Base-by-base conservation (phyloP, 1,140 invertebrate species). In the Aleiodes sp. region DNA sequence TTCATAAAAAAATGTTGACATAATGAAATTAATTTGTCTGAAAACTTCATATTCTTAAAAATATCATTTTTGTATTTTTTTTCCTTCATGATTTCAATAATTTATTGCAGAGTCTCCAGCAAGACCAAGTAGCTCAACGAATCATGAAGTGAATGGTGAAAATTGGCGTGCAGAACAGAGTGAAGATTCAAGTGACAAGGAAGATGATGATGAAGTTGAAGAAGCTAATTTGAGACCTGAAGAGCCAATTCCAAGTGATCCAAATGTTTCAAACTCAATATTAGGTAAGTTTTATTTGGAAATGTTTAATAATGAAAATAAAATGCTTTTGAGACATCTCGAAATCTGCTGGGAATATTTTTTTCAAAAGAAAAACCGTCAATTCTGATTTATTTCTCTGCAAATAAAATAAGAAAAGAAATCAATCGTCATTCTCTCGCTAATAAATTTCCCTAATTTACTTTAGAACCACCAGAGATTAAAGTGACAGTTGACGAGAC, bases 121-220 rank as follows among this genome's bases (percentile, higher is more conserved):
- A n/a, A 31, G 26, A 31, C 10, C 57, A 37, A n/a, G 19, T 43
- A 16, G 37, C 19, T 63, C 57, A 7, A 41, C 62, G 24, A 65
- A 63, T 56, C 29, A 67, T n/a, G 64, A 37, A 16, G 60, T 37
- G 43, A 70, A 62, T 65, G 68, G 68, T 59, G 56, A 29, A 16
- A 65, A 65, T 39, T 65, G 65, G 39, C 24, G 43, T 14, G 14
- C 43, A 6, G 65, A 73, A 3, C 39, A 70, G 19, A 37, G 68
- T 33, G 71, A 67, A 3, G 61, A 70, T 52, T 41, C 19, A 16
- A 68, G 65, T 56, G 72, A 70, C 9, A 70, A 70, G 28, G 72
- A 73, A n/a, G 68, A 70, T n/a, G 72, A 73, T 37, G 72, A 68
- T 8, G 72, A 73, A 52, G 21, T 43, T 41, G 46, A 62, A 59